These are phyloP conservation scores for Lepus europaeus DNA, from an alignment of 2,113 vertebrate genomes.

Conservation along the genomic window DNA sequence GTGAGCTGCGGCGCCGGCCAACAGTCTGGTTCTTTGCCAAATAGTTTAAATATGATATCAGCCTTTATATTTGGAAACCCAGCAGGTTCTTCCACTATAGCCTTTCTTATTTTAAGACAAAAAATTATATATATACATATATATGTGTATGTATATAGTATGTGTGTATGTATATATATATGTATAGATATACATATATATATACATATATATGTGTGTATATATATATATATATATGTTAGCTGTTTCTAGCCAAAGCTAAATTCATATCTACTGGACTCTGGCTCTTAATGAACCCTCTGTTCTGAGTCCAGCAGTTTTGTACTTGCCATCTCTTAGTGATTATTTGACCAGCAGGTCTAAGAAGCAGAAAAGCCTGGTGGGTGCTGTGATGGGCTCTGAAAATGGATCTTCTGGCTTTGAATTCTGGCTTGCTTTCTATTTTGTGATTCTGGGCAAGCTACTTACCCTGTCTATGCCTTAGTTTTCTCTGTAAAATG, in stretches of 20 bases:
- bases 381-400: not conserved
- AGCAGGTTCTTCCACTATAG: not conserved
- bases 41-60: conserved; percentile 18
- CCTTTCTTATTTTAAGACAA: conserved; percentile 31
- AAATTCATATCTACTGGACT: not conserved
- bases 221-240: too few relatives aligned
- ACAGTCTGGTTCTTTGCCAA: conserved; percentile 25
- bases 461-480: not conserved
- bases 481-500: conserved; percentile 19
- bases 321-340: not conserved
- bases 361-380: not conserved
- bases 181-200: too few relatives aligned
- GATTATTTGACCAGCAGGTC: not conserved
- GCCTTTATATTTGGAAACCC: not conserved
- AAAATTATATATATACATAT: not conserved
- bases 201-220: too few relatives aligned
- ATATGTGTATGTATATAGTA: too few relatives aligned
- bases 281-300: not conserved
- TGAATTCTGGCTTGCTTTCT: conserved; percentile 15
- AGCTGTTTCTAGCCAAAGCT: not conserved
- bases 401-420: conserved; percentile 3
- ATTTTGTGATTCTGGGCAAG: not conserved
- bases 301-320: not conserved
- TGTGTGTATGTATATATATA: too few relatives aligned
- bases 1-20: not conserved